phyloP scores from a whole-genome alignment of 2,113 vertebrate genomes.

The Vidua chalybeata region DNA sequence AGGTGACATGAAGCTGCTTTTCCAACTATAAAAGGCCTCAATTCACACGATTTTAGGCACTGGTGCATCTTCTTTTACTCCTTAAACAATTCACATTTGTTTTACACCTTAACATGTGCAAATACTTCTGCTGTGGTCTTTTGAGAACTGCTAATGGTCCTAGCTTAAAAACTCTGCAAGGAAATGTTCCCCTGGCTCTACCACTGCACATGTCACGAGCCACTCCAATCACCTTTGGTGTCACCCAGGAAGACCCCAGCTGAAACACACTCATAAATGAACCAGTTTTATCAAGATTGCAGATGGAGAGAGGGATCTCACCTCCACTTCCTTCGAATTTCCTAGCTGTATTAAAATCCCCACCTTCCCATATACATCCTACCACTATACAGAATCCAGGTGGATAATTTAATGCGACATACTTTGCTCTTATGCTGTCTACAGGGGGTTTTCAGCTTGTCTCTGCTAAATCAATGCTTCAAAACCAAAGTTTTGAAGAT shows the following conservation, averaged over 20 bases:
- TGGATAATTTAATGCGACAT: neutral
- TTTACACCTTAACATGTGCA: neutral
- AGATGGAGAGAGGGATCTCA: neutral
- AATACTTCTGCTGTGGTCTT: neutral
- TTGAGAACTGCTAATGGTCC: neutral
- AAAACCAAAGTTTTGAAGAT: neutral
- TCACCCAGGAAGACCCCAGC: neutral
- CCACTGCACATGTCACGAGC: rapidly evolving
- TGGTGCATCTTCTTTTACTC: neutral
- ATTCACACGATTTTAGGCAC: neutral
- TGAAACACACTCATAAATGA: neutral
- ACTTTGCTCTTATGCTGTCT: neutral
- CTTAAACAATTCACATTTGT: neutral
- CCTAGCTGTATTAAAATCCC: neutral
- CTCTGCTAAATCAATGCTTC: neutral
- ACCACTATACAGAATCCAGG: neutral
- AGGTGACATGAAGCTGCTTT: neutral
- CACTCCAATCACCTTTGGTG: rapidly evolving
- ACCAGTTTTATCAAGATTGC: neutral
- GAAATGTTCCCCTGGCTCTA: neutral
- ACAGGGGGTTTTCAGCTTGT: neutral
- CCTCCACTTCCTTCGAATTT: neutral
- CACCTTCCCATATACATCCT: neutral
- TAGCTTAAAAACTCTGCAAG: neutral
- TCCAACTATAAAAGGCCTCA: neutral